Evolutionary conservation across 2,888 invertebrate genomes (phyloP).

Genomic region (Macaria liturata): DNA sequence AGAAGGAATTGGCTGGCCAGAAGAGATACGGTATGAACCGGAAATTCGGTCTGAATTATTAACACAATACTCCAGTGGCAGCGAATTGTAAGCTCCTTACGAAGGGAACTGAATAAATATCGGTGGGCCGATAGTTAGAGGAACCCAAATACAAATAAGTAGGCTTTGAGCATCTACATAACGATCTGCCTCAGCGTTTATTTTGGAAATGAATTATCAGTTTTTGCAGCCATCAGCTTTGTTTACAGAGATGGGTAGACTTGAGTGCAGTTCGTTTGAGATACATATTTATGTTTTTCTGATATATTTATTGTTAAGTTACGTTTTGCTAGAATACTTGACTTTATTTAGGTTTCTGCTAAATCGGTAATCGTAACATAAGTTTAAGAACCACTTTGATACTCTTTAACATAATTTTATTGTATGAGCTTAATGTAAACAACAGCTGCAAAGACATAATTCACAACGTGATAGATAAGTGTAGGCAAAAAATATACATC

Average conservation of each 20-base stretch:
- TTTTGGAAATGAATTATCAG: slow-evolving; percentile 23
- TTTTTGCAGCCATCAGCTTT: slow-evolving; percentile 7
- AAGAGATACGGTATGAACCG: slow-evolving; percentile 61
- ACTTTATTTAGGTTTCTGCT: no score
- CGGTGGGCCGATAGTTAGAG: slow-evolving; percentile 53
- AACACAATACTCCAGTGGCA: slow-evolving; percentile 70
- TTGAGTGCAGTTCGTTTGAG: no score
- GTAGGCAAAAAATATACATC: neutral
- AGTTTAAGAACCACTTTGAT: no score
- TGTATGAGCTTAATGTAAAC: no score
- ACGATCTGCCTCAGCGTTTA: slow-evolving; percentile 32
- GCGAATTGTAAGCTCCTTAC: slow-evolving; percentile 78
- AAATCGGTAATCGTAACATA: no score
- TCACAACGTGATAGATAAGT: neutral
- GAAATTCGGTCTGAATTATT: slow-evolving; percentile 74
- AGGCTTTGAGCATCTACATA: slow-evolving; percentile 35
- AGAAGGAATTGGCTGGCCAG: slow-evolving; percentile 63
- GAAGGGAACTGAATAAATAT: slow-evolving; percentile 72
- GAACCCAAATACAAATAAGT: slow-evolving; percentile 46
- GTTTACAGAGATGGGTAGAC: neutral
- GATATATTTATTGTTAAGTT: no score
- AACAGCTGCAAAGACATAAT: no score
- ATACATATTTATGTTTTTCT: no score
- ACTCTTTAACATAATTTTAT: no score
- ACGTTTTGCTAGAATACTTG: no score